phyloP scores from a whole-genome alignment of 2,888 invertebrate genomes.

The Ormia ochracea region DNA sequence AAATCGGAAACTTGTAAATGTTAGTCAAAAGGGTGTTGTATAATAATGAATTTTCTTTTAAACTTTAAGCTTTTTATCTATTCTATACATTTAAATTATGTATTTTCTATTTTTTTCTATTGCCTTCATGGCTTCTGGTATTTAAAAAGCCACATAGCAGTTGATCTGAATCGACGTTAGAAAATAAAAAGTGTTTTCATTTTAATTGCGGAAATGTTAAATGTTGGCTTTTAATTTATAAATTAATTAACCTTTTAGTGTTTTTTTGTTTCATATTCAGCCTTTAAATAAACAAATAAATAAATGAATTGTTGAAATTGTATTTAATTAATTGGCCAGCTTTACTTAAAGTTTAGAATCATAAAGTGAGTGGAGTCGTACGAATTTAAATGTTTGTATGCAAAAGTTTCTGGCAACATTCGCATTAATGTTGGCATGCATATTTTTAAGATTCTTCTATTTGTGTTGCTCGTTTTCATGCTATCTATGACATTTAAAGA shows the following conservation, averaged over 20 bases:
- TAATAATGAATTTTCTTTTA: conserved; percentile 42
- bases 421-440: conserved; percentile 4
- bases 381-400: conserved; percentile 8
- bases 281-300: conserved; percentile 16
- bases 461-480: neutral
- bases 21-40: conserved; percentile 45
- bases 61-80: conserved; percentile 13
- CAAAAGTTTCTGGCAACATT: conserved; percentile 20
- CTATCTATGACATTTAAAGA: conserved; percentile 54
- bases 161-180: conserved; percentile 5
- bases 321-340: conserved; percentile 35
- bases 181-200: conserved; percentile 48
- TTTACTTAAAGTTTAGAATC: neutral
- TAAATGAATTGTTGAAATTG: conserved; percentile 4
- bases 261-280: neutral
- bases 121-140: conserved; percentile 17
- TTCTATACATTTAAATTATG: neutral
- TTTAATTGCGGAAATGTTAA: conserved; percentile 60
- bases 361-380: neutral
- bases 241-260: conserved; percentile 58
- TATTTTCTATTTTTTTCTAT: neutral
- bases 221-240: conserved; percentile 48
- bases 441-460: neutral
- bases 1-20: conserved; percentile 49
- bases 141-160: neutral